Evolutionary conservation across 2,113 vertebrate species (phyloP), one percentile per base, ranked within the genome.

Genomic region (Aix galericulata): DNA sequence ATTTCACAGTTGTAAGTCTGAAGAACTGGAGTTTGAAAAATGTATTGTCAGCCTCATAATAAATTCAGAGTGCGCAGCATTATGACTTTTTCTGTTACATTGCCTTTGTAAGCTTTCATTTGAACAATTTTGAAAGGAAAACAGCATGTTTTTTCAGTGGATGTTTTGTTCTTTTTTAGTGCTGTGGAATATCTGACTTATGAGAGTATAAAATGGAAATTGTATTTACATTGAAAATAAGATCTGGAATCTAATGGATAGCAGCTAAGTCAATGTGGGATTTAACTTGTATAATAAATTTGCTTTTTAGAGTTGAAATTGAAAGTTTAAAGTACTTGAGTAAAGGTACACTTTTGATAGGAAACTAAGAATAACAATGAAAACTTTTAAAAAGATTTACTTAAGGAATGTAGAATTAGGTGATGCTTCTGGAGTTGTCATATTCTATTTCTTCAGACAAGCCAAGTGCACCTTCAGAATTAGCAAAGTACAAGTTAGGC

Each of bases 1-100:
- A 8, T 59, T 94, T 75, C 17, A 46, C 2, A 1, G 42, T 53
- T 64, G 9, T 74, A 17, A 25, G 9, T 89, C 27, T 89, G 69
- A 91, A 78, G 52, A 91, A 34, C 31, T 46, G 38, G 12, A 84
- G 46, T 69, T 82, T 92, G 42, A 89, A 63, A 95, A 72, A 34
- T 14, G 32, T 91, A 32, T 75, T 79, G 74, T 94, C 84, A 94
- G 69, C 87, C 89, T 96, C 74, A 64, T 89, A 84, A 84, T 71
- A 87, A 92, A 92, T 92, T 89, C 29, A 76, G 53, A 34, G 42
- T 73, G 87, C 82, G 32, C 42, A 56, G 21, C 84, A n/a, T 78
- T 91, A 15, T 8, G 84, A 56, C 38, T 89, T 64, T 15, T 32
- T 73, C 22, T 63, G 23, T 86, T 78, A 27, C 17, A 21, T 48